Base-by-base conservation (phyloP, 1,140 invertebrate species). In the Palaemon carinicauda region DNA sequence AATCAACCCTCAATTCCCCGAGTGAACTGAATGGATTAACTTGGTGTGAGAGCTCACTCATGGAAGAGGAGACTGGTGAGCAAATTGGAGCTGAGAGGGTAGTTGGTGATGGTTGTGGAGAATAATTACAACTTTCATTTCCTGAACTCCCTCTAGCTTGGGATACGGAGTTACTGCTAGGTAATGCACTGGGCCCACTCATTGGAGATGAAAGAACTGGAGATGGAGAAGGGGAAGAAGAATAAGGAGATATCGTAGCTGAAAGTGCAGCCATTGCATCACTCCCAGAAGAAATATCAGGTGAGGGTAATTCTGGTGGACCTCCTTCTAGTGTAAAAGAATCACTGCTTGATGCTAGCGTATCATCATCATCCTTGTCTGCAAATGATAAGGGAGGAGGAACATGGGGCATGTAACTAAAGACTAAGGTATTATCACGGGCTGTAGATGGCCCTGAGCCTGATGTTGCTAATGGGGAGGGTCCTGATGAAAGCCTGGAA, bases 321-420 rank as follows among this genome's bases (percentile, higher is more conserved):
- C 80, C 82, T 17, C 83, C 88, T 27, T 89, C 88, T 41, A 89
- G 33, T 21, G 88, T 89, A 50, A 87, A 87, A 19, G 84, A 89
- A 50, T 89, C 88, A 53, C 80, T 89, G 71, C 85, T 89, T 50
- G 88, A 89, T 9, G 83, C 88, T 56, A 89, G 56, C 52, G 88
- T 89, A 21, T 80, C 84, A 80, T 89, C 88, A 53, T 86, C 83
- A 77, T 89, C 88, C 31, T 89, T 84, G 19, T 80, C 69, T 12
- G 24, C 78, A 56, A 74, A 27, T 17, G 60, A 69, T 69, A 74
- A 51, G n/a, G 88, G 79, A 50, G 77, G 74, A 77, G 75, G 24
- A 21, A 74, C 33, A 19, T 87, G 78, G 14, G 79, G 80, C 15
- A 75, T 53, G 19, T 79, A 79, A 33, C 78, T 75, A 21, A 56